Conservation (phyloP, 1,140 invertebrate genomes). For the Camponotus pennsylvanicus region DNA sequence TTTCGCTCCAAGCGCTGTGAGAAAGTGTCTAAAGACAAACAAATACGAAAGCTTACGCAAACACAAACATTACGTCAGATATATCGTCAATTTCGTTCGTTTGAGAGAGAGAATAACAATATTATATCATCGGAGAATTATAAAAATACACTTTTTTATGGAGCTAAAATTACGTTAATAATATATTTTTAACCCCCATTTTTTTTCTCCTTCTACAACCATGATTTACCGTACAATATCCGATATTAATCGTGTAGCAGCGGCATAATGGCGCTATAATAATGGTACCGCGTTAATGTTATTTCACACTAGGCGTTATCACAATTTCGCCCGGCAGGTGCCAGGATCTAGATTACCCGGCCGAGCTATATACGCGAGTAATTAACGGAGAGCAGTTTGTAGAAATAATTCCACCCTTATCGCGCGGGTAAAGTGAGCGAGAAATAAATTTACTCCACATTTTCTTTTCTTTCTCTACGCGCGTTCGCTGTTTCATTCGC, state of each 20-base stretch:
- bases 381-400: conserved; percentile 66
- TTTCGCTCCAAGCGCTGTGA: conserved; percentile 30
- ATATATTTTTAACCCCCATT: not conserved
- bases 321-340: conserved; percentile 37
- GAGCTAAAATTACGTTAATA: conserved; percentile 1
- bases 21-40: conserved; percentile 29
- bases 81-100: not conserved
- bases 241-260: conserved; percentile 39
- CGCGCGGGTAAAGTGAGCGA: conserved; percentile 14
- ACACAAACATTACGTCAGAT: not conserved
- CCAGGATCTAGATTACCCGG: conserved; percentile 48
- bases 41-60: not conserved
- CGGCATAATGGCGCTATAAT: conserved; percentile 24
- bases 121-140: not conserved
- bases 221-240: conserved; percentile 23
- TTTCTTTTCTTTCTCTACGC: conserved; percentile 29
- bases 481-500: conserved; percentile 65
- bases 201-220: not conserved
- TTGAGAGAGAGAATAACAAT: not conserved
- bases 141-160: not conserved
- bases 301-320: conserved; percentile 51
- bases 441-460: conserved; percentile 55
- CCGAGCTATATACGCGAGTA: conserved; percentile 51
- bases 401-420: conserved; percentile 68
- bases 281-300: conserved; percentile 32